Evolutionary conservation across 2,888 invertebrate genomes (phyloP).

Genomic region (Euplexia lucipara): DNA sequence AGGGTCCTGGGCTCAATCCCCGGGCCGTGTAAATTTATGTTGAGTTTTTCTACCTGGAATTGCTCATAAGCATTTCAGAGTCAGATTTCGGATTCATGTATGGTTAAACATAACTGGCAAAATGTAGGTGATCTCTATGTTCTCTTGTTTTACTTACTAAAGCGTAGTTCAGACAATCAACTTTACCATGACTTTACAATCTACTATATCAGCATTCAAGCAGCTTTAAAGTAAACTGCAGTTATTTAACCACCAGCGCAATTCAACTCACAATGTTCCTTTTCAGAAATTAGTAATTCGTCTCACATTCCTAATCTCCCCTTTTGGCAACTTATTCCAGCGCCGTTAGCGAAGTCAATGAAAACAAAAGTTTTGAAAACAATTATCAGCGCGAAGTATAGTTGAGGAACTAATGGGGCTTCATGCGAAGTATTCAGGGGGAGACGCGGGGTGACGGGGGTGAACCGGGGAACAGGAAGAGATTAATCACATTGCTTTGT

Average conservation of each 20-base stretch:
- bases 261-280: neutral
- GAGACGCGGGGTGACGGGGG: constrained; percentile 3
- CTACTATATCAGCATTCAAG: no score
- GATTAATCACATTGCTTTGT: constrained; percentile 64
- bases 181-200: no score
- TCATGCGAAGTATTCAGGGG: constrained; percentile 26
- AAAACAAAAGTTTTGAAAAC: constrained; percentile 56
- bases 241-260: neutral
- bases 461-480: neutral
- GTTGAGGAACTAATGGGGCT: constrained; percentile 48
- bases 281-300: constrained; percentile 34
- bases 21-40: no score
- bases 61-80: no score
- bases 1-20: no score
- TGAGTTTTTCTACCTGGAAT: no score
- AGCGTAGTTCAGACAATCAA: no score
- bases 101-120: no score
- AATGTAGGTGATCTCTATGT: no score
- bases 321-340: constrained; percentile 35
- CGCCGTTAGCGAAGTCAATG: constrained; percentile 40
- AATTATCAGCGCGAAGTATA: constrained; percentile 47
- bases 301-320: constrained; percentile 41
- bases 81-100: no score
- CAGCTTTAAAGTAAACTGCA: no score
- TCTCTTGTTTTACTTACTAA: no score